Percentiles rank a stretch among this genome's conserved stretches.
phyloP scores from a whole-genome alignment of 1,140 invertebrate species.

The Dolichoris vasculosae region DNA sequence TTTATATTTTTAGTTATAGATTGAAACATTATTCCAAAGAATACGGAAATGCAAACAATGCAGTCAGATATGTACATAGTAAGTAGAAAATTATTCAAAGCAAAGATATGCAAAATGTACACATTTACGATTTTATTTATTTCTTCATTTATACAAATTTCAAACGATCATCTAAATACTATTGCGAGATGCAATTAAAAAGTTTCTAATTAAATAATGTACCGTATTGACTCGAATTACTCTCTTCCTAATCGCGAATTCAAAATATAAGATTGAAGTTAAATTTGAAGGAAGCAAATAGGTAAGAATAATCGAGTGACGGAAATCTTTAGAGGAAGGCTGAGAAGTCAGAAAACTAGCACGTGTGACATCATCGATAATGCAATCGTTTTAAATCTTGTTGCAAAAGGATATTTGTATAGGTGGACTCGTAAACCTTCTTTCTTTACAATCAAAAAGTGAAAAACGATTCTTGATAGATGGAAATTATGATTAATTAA shows the following conservation, averaged over 20 bases:
- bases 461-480: neutral
- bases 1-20: neutral
- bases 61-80: neutral
- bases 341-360: slow-evolving; percentile 43
- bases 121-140: neutral
- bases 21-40: neutral
- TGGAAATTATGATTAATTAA: neutral
- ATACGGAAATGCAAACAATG: neutral
- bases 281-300: neutral
- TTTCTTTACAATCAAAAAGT: neutral
- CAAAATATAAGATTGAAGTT: neutral
- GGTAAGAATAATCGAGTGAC: slow-evolving; percentile 8
- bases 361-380: slow-evolving; percentile 46
- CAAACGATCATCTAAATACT: neutral
- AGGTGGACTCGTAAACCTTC: neutral
- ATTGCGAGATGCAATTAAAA: neutral
- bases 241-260: too few relatives aligned
- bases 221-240: too few relatives aligned
- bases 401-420: neutral
- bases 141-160: neutral
- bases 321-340: slow-evolving; percentile 37
- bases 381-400: slow-evolving; percentile 14
- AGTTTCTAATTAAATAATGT: neutral
- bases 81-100: neutral
- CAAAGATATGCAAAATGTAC: neutral